Conservation (phyloP, 2,797 vertebrate species). For the Florisuga fusca region DNA sequence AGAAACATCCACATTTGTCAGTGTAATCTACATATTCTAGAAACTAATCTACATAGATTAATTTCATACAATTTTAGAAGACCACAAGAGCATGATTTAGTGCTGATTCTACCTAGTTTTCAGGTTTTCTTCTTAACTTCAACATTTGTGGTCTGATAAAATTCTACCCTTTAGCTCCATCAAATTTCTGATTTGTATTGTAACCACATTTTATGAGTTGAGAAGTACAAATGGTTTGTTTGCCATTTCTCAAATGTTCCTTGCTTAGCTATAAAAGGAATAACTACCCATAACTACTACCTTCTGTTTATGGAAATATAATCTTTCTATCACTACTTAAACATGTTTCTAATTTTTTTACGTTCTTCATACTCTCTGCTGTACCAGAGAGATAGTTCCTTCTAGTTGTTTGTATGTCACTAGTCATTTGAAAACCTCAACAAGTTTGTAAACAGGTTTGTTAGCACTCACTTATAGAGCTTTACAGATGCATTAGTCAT, state of each 20-base stretch:
- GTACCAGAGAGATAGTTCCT: not conserved
- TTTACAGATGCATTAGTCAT: not conserved
- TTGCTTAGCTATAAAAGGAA: not conserved
- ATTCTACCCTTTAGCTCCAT: not conserved
- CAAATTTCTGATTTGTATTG: not conserved
- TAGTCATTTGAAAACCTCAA: not conserved
- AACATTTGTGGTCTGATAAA: not conserved
- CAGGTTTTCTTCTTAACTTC: not conserved
- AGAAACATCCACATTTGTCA: not conserved
- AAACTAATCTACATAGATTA: not conserved
- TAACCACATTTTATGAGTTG: not conserved
- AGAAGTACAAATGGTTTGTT: not conserved
- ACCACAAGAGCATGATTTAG: not conserved
- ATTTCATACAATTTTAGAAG: not conserved
- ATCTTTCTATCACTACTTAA: not conserved
- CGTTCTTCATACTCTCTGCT: not conserved
- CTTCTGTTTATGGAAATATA: not conserved
- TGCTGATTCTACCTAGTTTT: not conserved
- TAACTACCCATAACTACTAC: not conserved
- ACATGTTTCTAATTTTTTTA: not conserved
- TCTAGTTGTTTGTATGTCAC: not conserved
- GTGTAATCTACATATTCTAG: not conserved
- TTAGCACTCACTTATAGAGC: not conserved
- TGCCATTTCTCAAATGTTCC: not conserved
- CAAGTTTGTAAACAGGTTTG: not conserved